Conservation (phyloP, 2,888 invertebrate species). For the Beris morrisii region DNA sequence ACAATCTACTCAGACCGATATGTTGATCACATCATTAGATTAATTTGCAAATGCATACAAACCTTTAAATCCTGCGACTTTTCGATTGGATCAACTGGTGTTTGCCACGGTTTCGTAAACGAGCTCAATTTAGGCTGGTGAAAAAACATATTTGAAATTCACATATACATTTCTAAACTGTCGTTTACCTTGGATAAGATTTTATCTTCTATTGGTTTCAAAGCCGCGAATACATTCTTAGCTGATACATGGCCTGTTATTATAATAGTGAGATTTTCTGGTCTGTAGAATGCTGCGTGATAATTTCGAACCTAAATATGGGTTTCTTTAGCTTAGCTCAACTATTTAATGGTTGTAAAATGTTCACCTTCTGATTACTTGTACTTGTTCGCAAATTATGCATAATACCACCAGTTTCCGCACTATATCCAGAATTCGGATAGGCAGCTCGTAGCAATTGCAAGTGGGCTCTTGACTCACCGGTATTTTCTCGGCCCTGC, state of each 20-base stretch:
- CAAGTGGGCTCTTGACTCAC: slow-evolving; percentile 69
- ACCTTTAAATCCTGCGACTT: slow-evolving; percentile 60
- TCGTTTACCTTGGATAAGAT: slow-evolving; percentile 60
- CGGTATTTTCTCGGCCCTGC: slow-evolving; percentile 83
- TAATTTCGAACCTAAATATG: slow-evolving; percentile 67
- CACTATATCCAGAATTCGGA: slow-evolving; percentile 80
- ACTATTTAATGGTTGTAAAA: neutral
- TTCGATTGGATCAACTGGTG: slow-evolving; percentile 65
- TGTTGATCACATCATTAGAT: neutral
- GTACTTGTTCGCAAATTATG: slow-evolving; percentile 81
- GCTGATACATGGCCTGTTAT: slow-evolving; percentile 80
- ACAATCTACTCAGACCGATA: slow-evolving; percentile 23
- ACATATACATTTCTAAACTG: neutral
- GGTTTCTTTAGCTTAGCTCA: neutral
- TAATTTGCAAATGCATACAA: neutral
- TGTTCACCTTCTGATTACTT: slow-evolving; percentile 72
- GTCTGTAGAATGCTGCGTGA: slow-evolving; percentile 83
- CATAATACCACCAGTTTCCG: slow-evolving; percentile 83
- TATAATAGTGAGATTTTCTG: slow-evolving; percentile 84
- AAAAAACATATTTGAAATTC: slow-evolving; percentile 32
- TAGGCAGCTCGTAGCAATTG: slow-evolving; percentile 72
- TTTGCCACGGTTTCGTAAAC: slow-evolving; percentile 79
- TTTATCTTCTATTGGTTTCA: slow-evolving; percentile 74
- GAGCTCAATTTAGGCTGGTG: slow-evolving; percentile 39
- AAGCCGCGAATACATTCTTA: slow-evolving; percentile 71